Evolutionary conservation across 2,888 invertebrate genomes (phyloP), one percentile per base, ranked within the genome.

Genomic region (Dimorphilus gyrociliatus): DNA sequence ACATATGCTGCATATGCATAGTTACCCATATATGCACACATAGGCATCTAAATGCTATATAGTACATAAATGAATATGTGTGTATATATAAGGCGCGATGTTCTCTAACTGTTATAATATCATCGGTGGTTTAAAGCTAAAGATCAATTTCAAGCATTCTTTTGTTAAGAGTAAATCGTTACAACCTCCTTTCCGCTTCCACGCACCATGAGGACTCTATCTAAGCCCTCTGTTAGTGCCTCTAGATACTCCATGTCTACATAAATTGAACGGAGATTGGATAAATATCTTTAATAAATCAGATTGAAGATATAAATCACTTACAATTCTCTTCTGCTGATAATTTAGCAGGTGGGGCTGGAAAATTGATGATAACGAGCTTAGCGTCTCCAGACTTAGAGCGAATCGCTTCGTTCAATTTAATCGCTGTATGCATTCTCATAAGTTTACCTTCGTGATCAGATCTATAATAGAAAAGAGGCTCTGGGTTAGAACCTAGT

Each of bases 171-270:
- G 71, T 90, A 92, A 67, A 90, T 90, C 56, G 92, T 92, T 69
- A 92, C 88, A 42, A 94, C 92, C 72, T 94, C 92, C 63, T 86
- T 79, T 26, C 92, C 92, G 45, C 85, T 82, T 41, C 92, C 92
- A 59, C 88, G 75, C 51, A 94, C 90, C 80, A 92, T 84, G 52
- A 92, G 71, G 55, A 92, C 90, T 59, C 85, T 74, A 65, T 86
- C 85, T 65, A 92, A 70, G 23, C 86, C 84, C 67, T 90, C 90
- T 30, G 92, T 88, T 52, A 92, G 71, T 47, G 88, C 88, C 69
- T 94, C 90, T 68, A 92, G 70, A 70, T 90, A 94, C 69, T 90
- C 88, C 90, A 94, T 90, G 66, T 92, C 86, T 86, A 63, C 6
- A 24, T 13, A 25, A 27, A 8, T 16, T 10, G 17, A 12, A 32